Conservation (phyloP, 2,888 invertebrate species). For the Spisula solida region DNA sequence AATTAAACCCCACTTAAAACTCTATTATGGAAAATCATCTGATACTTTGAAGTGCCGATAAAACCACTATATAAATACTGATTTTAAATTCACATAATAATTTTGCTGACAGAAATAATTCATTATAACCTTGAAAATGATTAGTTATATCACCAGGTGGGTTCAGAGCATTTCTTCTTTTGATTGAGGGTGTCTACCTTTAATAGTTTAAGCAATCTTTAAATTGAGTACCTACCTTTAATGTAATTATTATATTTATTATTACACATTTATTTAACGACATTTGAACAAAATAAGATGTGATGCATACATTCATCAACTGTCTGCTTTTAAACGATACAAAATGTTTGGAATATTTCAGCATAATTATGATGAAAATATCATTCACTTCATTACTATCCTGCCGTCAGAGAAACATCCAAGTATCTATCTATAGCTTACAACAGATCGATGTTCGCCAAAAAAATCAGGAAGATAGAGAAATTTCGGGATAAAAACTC, state of each 20-base stretch:
- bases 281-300: background rate
- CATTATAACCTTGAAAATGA: no score
- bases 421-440: background rate
- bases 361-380: constrained; percentile 11
- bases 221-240: no score
- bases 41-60: no score
- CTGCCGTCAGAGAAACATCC: background rate
- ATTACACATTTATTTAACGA: background rate
- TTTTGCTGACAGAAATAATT: no score
- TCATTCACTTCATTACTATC: background rate
- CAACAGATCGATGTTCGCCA: background rate
- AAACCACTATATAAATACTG: no score
- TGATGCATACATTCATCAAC: background rate
- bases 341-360: constrained; percentile 11
- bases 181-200: no score
- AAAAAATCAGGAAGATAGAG: background rate
- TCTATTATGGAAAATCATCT: no score
- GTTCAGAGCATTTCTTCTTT: no score
- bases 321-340: constrained; percentile 1
- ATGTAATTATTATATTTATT: background rate
- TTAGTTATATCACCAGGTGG: no score
- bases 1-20: background rate
- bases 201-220: no score
- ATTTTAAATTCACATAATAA: no score
- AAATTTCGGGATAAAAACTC: background rate